These are phyloP conservation scores for Eleginops maclovinus DNA, from an alignment of 2,113 vertebrate genomes.

Conservation along the genomic window DNA sequence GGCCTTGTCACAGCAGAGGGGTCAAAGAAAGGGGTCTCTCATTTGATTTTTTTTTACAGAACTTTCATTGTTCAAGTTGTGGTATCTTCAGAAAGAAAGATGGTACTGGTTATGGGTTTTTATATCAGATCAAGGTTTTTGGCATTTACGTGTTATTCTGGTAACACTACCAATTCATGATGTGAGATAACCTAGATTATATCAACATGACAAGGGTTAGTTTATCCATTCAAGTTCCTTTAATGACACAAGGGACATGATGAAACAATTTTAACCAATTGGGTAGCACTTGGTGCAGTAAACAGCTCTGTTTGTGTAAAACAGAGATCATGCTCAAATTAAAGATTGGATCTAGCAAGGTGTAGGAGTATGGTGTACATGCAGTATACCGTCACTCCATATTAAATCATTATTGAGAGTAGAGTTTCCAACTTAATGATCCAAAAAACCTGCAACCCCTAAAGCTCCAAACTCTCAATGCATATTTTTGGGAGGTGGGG, in stretches of 20 bases:
- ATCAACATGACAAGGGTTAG: too few species aligned
- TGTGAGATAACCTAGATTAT: too few species aligned
- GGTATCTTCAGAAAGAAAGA: too few species aligned
- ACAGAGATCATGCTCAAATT: not conserved
- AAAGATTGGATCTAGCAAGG: not conserved
- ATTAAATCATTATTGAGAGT: not conserved
- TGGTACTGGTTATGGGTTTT: too few species aligned
- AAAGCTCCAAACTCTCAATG: not conserved
- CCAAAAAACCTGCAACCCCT: not conserved
- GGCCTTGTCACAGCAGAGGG: not conserved
- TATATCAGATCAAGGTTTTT: too few species aligned
- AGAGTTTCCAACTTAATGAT: not conserved
- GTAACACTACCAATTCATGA: too few species aligned
- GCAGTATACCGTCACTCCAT: not conserved
- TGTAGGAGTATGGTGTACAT: not conserved
- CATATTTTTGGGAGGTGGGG: conserved; percentile 2
- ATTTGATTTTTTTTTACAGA: too few species aligned
- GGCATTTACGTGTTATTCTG: too few species aligned
- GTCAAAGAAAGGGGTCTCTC: too few species aligned
- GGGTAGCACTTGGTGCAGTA: not conserved
- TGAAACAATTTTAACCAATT: not conserved
- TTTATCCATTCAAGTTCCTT: not conserved
- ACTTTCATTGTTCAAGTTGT: too few species aligned
- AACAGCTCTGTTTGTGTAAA: not conserved
- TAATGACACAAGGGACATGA: not conserved